Percentiles rank a stretch among this genome's conserved stretches.
Evolutionary conservation across 2,113 vertebrate genomes (phyloP).

Genomic region (Kryptolebias marmoratus): DNA sequence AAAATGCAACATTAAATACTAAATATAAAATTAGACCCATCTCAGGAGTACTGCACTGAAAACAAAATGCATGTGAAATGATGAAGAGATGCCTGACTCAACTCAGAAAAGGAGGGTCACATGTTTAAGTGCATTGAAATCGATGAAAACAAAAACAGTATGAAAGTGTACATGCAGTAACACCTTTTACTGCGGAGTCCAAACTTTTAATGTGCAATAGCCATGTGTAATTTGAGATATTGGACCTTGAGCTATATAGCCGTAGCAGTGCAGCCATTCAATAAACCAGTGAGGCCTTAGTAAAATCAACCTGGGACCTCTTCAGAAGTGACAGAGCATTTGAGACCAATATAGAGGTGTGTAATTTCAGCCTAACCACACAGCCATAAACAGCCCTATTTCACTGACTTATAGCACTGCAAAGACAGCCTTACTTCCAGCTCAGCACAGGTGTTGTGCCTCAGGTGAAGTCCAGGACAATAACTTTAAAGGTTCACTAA

Average conservation of each 20-base stretch:
- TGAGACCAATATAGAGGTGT: slow-evolving; percentile 53
- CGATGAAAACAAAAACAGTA: slow-evolving; percentile 36
- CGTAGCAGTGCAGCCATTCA: slow-evolving; percentile 56
- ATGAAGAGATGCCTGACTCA: slow-evolving; percentile 10
- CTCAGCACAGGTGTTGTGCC: slow-evolving; percentile 61
- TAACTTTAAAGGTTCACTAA: slow-evolving; percentile 39
- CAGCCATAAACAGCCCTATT: slow-evolving; percentile 63
- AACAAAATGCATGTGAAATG: not conserved
- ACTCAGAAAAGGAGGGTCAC: slow-evolving; percentile 2
- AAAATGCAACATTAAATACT: slow-evolving; percentile 8
- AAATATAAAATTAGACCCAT: not conserved
- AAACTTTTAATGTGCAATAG: slow-evolving; percentile 51
- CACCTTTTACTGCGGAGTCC: slow-evolving; percentile 59
- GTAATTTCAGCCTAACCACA: slow-evolving; percentile 69
- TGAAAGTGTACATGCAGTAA: slow-evolving; percentile 43
- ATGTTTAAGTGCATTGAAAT: slow-evolving; percentile 23
- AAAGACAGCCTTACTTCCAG: slow-evolving; percentile 31
- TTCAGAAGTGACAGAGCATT: slow-evolving; percentile 62
- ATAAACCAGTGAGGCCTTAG: slow-evolving; percentile 54
- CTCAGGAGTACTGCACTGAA: no score
- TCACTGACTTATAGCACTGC: slow-evolving; percentile 35
- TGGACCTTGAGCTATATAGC: slow-evolving; percentile 60
- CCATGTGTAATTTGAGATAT: slow-evolving; percentile 59
- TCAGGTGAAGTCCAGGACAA: slow-evolving; percentile 52
- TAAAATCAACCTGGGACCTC: slow-evolving; percentile 54